Conservation (phyloP, 2,888 invertebrate species). For the Eupithecia subfuscata region DNA sequence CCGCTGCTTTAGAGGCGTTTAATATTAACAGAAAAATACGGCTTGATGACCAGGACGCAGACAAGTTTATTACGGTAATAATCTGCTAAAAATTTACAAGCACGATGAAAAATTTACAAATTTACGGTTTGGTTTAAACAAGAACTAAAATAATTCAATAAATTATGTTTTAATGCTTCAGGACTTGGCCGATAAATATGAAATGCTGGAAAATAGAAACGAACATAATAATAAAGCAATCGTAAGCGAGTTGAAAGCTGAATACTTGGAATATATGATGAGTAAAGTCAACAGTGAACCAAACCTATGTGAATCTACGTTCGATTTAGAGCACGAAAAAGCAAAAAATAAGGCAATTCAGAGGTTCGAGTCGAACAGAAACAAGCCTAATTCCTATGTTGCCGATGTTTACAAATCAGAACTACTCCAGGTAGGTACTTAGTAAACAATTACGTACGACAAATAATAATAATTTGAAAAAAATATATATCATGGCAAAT, state of each 20-base stretch:
- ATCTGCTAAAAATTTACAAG: neutral
- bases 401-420: constrained; percentile 24
- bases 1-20: constrained; percentile 24
- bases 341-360: constrained; percentile 15
- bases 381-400: constrained; percentile 16
- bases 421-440: constrained; percentile 26
- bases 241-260: constrained; percentile 17
- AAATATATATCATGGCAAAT: neutral
- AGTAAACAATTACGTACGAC: neutral
- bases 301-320: constrained; percentile 19
- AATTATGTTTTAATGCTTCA: constrained; percentile 12
- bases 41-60: constrained; percentile 19
- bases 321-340: constrained; percentile 12
- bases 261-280: constrained; percentile 31
- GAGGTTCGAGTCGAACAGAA: constrained; percentile 25
- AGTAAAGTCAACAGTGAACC: constrained; percentile 8
- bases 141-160: neutral
- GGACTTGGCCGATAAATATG: constrained; percentile 28
- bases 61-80: constrained; percentile 21
- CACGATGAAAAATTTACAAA: no score
- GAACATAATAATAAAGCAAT: constrained; percentile 31
- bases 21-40: constrained; percentile 23
- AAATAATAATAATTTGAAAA: neutral
- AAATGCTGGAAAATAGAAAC: constrained; percentile 20
- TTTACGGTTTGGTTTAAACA: neutral